Evolutionary conservation across 2,797 vertebrate genomes (phyloP), one percentile per base, ranked within the genome.

Genomic region (Typhlichthys subterraneus): DNA sequence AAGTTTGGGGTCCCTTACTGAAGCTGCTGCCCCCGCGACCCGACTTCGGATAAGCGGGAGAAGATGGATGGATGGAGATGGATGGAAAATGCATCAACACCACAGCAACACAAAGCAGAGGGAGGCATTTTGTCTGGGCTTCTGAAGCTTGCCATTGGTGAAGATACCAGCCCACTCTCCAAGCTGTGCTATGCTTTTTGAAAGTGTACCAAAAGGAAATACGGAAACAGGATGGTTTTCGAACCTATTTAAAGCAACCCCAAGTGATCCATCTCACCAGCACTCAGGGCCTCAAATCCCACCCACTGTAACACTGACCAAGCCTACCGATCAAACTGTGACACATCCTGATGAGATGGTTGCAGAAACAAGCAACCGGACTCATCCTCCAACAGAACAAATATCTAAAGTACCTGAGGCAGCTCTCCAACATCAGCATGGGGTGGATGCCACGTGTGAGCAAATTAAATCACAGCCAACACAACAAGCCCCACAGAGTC

Each of bases 191-290:
- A 76, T 80, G 53, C 82, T 92, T 17, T 58, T 92, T 65, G 90
- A 93, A 79, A 91, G 73, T 80, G 63, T 78, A 29, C 86, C 93
- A 11, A 93, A 92, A 85, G 89, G 77, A 71, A 92, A 93, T 55
- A 59, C 83, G 23, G 92, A 93, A 68, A 93, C 91, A 1, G 91
- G 93, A 11, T 94, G 93, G 93, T 93, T 94, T 83, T 94, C 93
- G 57, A 94, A 93, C 67, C 85, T 94, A 17, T 94, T 94, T 72
- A 94, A 92, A 58, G 85, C 70, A 23, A 29, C 76, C 9, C 75
- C 85, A 77, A 69, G 17, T 75, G 92, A 94, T 70, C 70, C 80
- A 52, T 50, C 42, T 46, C 84, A 84, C 56, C 76, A 78, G 49
- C 65, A 76, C 17, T 2, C 57, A 31, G 88, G 84, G 62, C 58